Evolutionary conservation across 2,113 vertebrate species (phyloP).

Genomic region (Siphamia tubifer): DNA sequence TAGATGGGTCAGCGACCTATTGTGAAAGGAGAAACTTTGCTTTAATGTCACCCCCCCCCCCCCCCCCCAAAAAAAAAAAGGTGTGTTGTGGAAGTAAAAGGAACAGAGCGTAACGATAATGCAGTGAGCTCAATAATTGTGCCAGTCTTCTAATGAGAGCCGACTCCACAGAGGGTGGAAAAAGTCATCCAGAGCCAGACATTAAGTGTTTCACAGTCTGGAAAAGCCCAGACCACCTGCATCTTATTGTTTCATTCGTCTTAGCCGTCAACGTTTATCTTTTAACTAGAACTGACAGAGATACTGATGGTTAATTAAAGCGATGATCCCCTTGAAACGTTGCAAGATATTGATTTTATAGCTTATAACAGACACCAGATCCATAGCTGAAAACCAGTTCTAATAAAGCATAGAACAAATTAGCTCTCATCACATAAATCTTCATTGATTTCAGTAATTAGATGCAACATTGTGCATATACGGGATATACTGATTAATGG

Average conservation of each 20-base stretch:
- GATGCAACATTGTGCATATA: neutral
- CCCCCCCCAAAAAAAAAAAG: neutral
- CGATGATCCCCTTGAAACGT: constrained; percentile 2
- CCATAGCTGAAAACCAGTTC: neutral
- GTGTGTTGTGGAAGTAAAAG: neutral
- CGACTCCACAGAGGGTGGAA: constrained; percentile 44
- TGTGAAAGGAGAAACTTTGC: constrained; percentile 4
- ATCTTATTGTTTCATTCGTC: constrained; percentile 32
- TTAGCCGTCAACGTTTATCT: constrained; percentile 44
- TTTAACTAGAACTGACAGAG: constrained; percentile 57
- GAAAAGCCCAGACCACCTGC: constrained; percentile 12
- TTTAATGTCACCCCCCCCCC: neutral
- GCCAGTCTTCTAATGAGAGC: neutral
- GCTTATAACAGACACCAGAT: neutral
- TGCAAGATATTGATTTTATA: constrained; percentile 14
- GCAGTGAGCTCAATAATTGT: neutral
- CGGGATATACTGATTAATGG: neutral
- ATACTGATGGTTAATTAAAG: constrained; percentile 27
- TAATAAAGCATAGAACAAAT: no score
- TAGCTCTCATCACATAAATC: neutral
- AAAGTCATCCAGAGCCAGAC: constrained; percentile 52
- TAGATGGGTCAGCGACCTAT: neutral
- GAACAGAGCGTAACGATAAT: neutral
- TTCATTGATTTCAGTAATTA: neutral
- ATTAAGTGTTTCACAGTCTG: constrained; percentile 65